Percentiles rank a stretch among this genome's conserved stretches.
phyloP scores from a whole-genome alignment of 2,888 invertebrate genomes.

The Cyclophora albipunctata region DNA sequence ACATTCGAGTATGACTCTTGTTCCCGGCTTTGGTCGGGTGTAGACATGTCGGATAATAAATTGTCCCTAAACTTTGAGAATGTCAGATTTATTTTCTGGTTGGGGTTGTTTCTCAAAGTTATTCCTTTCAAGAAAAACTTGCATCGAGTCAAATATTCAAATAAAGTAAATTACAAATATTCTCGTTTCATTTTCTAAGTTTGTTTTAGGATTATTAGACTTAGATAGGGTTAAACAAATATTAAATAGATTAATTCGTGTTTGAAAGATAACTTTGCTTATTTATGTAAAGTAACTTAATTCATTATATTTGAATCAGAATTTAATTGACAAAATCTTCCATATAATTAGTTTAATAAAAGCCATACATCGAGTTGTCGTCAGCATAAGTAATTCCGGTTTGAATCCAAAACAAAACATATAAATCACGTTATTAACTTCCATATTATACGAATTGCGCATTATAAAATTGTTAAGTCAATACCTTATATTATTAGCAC shows the following conservation, averaged over 20 bases:
- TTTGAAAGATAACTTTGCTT: too few relatives aligned
- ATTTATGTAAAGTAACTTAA: too few relatives aligned
- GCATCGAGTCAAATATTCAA: constrained; percentile 4
- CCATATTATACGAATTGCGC: constrained; percentile 4
- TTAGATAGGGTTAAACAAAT: too few relatives aligned
- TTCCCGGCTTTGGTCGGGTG: constrained; percentile 30
- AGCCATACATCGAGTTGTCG: background rate
- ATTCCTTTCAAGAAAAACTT: constrained; percentile 6
- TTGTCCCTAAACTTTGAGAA: constrained; percentile 39
- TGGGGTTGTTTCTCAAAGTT: constrained; percentile 18
- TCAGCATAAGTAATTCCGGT: constrained; percentile 1
- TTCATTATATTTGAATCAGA: too few relatives aligned
- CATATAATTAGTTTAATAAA: too few relatives aligned
- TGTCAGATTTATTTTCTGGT: constrained; percentile 31
- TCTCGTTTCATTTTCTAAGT: too few relatives aligned
- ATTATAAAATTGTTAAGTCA: constrained; percentile 8
- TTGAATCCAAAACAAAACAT: background rate
- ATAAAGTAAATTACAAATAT: constrained; percentile 3
- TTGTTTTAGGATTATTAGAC: too few relatives aligned
- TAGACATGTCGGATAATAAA: constrained; percentile 43
- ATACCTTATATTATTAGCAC: background rate
- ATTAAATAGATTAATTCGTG: too few relatives aligned
- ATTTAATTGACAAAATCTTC: too few relatives aligned
- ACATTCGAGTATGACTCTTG: constrained; percentile 47
- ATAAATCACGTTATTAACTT: constrained; percentile 2